Evolutionary conservation across 37 sponge, comb jelly and placozoan species (phyloP), one percentile per base, ranked within the genome.

Genomic region (Ephydatia muelleri): DNA sequence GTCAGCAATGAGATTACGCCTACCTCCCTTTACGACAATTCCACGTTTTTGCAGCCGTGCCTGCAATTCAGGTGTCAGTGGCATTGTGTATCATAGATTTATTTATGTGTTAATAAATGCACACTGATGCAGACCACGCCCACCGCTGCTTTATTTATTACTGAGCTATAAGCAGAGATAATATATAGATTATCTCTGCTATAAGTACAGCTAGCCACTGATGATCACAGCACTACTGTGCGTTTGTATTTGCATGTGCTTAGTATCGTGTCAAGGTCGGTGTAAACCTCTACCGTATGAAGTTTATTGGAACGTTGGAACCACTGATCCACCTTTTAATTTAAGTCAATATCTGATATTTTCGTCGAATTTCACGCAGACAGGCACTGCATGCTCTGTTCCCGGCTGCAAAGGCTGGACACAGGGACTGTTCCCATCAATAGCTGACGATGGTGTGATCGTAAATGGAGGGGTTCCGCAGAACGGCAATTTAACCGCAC

Each of bases 391-490:
- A 1, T 84, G 84, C 69, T 67, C 68, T 9, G 38, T 38, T 8
- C 84, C 84, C 27, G 72, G 36, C 65, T 83, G 84, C 26, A 31
- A 64, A 26, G 26, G 31, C 26, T 84, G 84, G 84, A 38, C 84
- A 12, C 84, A 84, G 67, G 84, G 84, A 65, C 39, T 84, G 26
- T 84, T 84, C 67, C 84, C 84, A 25, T 76, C 77, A 25, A 84
- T 84, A 0, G 5, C 43, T 0, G 76, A 67, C 28, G 36, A 35
- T 36, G 84, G 84, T 30, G 9, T 23, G 25, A 23, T 69, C 3
- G 47, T 84, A 38, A 84, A 84, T 68, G 84, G 84, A 23, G 84
- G 84, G 2, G 84, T 84, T 11, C 84, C 84, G 2, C 84, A 84
- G 70, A 76, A 34, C 23, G 84, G 77, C 1, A 85, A 85, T 70